These are phyloP conservation scores for Drosophila mettleri DNA, from an alignment of 2,888 invertebrate species.

Conservation along the genomic window DNA sequence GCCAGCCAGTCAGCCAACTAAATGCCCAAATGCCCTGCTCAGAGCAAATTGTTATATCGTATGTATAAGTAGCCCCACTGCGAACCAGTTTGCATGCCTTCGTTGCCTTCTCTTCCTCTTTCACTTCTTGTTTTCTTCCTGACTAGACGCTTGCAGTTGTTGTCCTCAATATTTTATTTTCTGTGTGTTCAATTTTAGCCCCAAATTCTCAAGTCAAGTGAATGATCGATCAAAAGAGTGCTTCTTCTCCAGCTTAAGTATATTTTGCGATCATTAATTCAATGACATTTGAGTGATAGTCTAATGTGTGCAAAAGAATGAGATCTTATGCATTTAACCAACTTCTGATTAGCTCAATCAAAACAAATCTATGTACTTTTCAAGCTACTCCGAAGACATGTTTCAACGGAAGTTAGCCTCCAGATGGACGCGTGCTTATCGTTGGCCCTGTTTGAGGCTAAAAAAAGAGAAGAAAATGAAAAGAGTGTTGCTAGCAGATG, in stretches of 20 bases:
- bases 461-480: background rate
- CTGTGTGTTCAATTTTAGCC: constrained; percentile 26
- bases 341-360: constrained; percentile 34
- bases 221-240: constrained; percentile 6
- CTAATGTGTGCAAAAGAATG: too few species aligned
- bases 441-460: constrained; percentile 30
- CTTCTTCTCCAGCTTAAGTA: background rate
- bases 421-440: constrained; percentile 43
- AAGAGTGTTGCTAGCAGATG: constrained; percentile 15
- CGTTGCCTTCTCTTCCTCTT: constrained; percentile 23
- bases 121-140: constrained; percentile 34
- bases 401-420: constrained; percentile 63
- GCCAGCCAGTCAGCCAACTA: background rate
- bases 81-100: constrained; percentile 56
- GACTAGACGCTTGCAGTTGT: constrained; percentile 70
- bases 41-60: constrained; percentile 34
- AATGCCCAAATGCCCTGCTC: constrained; percentile 7
- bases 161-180: background rate
- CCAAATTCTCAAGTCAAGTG: constrained; percentile 20
- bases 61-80: constrained; percentile 43
- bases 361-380: constrained; percentile 27
- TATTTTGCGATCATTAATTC: too few species aligned
- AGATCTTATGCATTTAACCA: constrained; percentile 32
- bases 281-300: too few species aligned
- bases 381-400: constrained; percentile 32